Percentiles rank a stretch among this genome's conserved stretches.
These are phyloP conservation scores for Suillia variegata DNA, from an alignment of 2,888 invertebrate species.

Conservation along the genomic window DNA sequence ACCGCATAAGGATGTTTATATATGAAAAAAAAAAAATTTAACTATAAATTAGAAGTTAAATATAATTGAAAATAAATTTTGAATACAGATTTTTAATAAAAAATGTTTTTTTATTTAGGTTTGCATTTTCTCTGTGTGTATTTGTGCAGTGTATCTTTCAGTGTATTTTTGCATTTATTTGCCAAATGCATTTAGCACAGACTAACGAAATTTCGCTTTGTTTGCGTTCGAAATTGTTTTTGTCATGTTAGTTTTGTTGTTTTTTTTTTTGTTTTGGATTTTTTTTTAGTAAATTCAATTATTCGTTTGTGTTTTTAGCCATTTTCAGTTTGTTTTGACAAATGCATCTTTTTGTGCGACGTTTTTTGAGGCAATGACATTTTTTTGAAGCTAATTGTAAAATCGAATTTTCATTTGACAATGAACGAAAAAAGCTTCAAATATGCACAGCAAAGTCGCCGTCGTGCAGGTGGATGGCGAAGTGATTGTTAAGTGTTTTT, in stretches of 20 bases:
- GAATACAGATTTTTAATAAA: no score
- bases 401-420: background rate
- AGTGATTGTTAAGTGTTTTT: no score
- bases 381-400: background rate
- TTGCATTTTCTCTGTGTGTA: background rate
- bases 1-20: no score
- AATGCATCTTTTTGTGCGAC: background rate
- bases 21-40: no score
- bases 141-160: background rate
- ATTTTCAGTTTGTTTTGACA: background rate
- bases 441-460: no score
- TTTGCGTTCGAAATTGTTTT: background rate
- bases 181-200: background rate
- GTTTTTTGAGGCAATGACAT: background rate
- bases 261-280: background rate
- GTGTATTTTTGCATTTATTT: background rate
- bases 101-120: no score
- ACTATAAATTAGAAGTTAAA: no score
- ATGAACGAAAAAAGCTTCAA: no score
- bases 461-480: no score
- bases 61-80: no score
- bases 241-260: background rate
- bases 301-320: background rate
- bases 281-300: constrained; percentile 1
- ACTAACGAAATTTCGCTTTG: background rate